phyloP scores from a whole-genome alignment of 2,888 invertebrate species.

The Agrochola lota region DNA sequence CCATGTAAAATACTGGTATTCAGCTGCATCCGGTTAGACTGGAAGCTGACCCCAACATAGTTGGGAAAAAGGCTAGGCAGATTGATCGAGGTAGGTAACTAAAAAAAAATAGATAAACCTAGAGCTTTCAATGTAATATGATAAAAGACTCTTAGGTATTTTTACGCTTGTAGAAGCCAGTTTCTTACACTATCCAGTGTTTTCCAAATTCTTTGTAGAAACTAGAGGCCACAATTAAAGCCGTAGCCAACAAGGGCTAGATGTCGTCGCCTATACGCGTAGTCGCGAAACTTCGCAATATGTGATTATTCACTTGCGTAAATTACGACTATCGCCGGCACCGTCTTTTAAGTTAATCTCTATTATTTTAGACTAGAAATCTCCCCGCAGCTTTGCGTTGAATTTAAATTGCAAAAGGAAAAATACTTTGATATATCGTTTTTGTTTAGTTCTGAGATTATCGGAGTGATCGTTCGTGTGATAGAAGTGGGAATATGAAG shows the following conservation, averaged over 20 bases:
- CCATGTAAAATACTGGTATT: too few relatives aligned
- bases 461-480: constrained; percentile 21
- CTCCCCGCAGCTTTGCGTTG: constrained; percentile 38
- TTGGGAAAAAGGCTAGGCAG: too few relatives aligned
- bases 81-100: not conserved
- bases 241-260: constrained; percentile 74
- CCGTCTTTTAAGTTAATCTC: constrained; percentile 70
- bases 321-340: constrained; percentile 73
- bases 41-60: too few relatives aligned
- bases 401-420: constrained; percentile 52
- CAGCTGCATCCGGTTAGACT: too few relatives aligned
- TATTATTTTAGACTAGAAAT: constrained; percentile 66
- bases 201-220: constrained; percentile 44
- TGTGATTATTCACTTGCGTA: constrained; percentile 78
- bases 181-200: constrained; percentile 51
- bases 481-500: constrained; percentile 1
- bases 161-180: not conserved
- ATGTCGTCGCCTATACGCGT: constrained; percentile 72
- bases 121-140: not conserved
- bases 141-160: not conserved
- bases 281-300: constrained; percentile 67
- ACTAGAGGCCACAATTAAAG: constrained; percentile 78
- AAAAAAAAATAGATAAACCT: not conserved
- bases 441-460: constrained; percentile 44
- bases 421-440: constrained; percentile 31